These are phyloP conservation scores for Python bivittatus DNA, from an alignment of 2,113 vertebrate genomes.

Conservation along the genomic window DNA sequence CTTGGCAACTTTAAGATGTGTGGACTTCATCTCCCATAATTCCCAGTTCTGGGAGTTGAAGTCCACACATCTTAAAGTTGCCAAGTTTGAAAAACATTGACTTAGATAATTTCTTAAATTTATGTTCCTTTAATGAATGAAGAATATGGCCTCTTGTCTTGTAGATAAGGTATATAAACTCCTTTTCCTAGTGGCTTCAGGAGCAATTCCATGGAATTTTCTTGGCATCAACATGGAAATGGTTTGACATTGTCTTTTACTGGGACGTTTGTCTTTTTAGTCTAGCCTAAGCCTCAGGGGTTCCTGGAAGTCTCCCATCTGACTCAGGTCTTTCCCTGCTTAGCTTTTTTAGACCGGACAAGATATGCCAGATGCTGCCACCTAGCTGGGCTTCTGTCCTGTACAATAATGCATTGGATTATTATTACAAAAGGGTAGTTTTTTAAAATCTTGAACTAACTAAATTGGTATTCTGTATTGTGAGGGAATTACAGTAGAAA, in stretches of 20 bases:
- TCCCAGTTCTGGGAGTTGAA: background rate
- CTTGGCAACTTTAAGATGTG: too few species aligned
- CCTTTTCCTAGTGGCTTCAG: background rate
- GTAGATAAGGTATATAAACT: background rate
- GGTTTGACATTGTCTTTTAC: background rate
- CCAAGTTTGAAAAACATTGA: background rate
- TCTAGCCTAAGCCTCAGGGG: background rate
- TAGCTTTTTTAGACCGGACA: background rate
- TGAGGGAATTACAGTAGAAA: background rate
- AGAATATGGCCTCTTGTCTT: background rate
- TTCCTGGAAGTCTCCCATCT: background rate
- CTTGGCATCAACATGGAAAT: background rate
- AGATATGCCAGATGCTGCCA: background rate
- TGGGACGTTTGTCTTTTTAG: background rate
- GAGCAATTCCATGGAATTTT: background rate
- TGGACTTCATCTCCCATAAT: too few species aligned
- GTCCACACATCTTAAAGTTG: background rate
- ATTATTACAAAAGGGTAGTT: background rate
- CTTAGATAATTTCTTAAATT: background rate
- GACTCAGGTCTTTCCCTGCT: background rate
- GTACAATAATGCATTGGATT: background rate
- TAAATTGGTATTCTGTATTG: background rate
- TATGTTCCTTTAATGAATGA: background rate
- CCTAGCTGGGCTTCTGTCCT: background rate
- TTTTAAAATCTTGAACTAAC: background rate